These are phyloP conservation scores for Saturnia japonica DNA, from an alignment of 2,888 invertebrate species.

Conservation along the genomic window DNA sequence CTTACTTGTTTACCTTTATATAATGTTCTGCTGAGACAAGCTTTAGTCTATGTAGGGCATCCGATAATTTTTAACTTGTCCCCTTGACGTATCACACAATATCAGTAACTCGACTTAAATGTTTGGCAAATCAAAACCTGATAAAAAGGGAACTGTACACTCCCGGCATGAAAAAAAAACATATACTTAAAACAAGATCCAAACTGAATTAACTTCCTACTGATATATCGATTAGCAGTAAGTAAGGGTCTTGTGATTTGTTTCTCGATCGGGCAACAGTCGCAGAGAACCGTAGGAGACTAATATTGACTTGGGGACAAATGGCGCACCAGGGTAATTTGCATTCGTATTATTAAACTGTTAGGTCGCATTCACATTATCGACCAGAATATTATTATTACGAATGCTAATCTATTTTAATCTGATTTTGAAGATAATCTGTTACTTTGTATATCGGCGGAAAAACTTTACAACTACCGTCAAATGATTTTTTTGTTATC, in stretches of 20 bases:
- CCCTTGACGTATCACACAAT: no score
- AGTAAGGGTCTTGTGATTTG: not conserved
- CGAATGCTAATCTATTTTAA: not conserved
- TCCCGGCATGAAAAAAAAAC: not conserved
- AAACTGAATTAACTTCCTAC: not conserved
- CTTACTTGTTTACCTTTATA: no score
- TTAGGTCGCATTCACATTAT: not conserved
- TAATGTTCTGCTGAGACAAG: no score
- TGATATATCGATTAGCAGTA: not conserved
- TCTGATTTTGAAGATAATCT: no score
- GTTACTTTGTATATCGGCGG: no score
- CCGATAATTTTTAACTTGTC: no score
- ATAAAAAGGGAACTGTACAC: no score
- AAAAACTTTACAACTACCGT: no score
- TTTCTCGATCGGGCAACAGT: conserved; percentile 7
- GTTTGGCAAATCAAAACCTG: no score
- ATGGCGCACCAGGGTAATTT: conserved; percentile 20
- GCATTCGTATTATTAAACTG: conserved; percentile 16
- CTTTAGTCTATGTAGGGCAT: no score
- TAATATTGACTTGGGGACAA: conserved; percentile 28
- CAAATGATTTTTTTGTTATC: no score
- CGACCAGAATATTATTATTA: not conserved
- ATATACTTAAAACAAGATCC: not conserved
- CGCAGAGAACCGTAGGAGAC: conserved; percentile 16
- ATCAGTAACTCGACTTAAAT: no score